Percentiles rank a stretch among this genome's conserved stretches.
phyloP scores from a whole-genome alignment of 2,113 vertebrate genomes.

The Pongo abelii region DNA sequence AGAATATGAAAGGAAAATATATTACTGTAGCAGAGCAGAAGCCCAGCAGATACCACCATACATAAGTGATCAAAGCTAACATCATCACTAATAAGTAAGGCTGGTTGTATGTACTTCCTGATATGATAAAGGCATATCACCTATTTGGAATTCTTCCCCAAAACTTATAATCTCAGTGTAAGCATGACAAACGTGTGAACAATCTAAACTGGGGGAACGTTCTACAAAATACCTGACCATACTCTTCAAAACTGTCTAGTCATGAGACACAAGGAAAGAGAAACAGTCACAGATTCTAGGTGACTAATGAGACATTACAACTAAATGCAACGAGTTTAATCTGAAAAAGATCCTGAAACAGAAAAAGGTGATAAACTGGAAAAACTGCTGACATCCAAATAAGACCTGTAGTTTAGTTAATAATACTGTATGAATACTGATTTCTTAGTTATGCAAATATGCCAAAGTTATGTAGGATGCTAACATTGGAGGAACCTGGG shows the following conservation, averaged over 20 bases:
- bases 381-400: too few relatives aligned
- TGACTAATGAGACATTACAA: neutral
- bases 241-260: neutral
- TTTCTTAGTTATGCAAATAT: neutral
- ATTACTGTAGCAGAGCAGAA: neutral
- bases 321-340: too few relatives aligned
- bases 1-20: neutral
- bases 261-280: neutral
- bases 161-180: neutral
- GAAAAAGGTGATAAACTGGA: neutral
- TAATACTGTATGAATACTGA: neutral
- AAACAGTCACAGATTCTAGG: neutral
- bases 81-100: neutral
- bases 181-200: neutral
- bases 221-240: neutral
- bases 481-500: neutral
- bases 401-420: neutral
- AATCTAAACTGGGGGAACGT: neutral
- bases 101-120: accelerated
- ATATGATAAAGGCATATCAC: neutral
- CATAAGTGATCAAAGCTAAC: neutral
- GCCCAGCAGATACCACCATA: too few relatives aligned
- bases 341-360: neutral
- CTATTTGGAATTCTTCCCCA: neutral
- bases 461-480: neutral